Conservation (phyloP, 2,113 vertebrate species). For the Stomatorhinus ivindoensis region DNA sequence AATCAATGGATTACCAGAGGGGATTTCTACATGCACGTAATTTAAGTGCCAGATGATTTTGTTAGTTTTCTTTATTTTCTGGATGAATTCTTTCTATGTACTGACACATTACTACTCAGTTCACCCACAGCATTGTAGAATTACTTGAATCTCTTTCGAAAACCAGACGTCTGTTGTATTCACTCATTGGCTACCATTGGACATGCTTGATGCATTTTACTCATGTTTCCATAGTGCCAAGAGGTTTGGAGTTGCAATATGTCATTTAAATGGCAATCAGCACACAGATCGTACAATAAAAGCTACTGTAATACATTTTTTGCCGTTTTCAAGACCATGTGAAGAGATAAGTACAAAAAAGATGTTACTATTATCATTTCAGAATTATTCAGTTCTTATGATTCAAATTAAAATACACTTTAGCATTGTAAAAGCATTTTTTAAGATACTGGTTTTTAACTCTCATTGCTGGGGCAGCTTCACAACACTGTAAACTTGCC, state of each 20-base stretch:
- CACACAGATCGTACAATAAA: not conserved
- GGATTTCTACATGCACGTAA: not conserved
- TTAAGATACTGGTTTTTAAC: not conserved
- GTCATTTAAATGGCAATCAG: not conserved
- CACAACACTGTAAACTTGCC: not conserved
- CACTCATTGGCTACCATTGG: not conserved
- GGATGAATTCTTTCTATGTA: not conserved
- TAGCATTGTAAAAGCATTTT: not conserved
- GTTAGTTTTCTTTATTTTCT: not conserved
- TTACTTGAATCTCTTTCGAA: not conserved
- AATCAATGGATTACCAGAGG: conserved; percentile 17
- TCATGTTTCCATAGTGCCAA: not conserved
- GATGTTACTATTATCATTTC: not conserved
- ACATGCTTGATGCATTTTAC: not conserved
- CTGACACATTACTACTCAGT: not conserved
- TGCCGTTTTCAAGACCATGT: not conserved
- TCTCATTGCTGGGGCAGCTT: not conserved
- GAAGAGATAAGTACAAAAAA: not conserved
- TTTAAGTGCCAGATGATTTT: not conserved
- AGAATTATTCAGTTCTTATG: not conserved
- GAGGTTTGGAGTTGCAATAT: not conserved
- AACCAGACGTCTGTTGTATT: not conserved
- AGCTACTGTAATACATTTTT: not conserved
- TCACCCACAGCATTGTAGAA: not conserved
- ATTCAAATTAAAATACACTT: not conserved